Conservation (phyloP, 2,888 invertebrate species). For the Oscheius sp. region DNA sequence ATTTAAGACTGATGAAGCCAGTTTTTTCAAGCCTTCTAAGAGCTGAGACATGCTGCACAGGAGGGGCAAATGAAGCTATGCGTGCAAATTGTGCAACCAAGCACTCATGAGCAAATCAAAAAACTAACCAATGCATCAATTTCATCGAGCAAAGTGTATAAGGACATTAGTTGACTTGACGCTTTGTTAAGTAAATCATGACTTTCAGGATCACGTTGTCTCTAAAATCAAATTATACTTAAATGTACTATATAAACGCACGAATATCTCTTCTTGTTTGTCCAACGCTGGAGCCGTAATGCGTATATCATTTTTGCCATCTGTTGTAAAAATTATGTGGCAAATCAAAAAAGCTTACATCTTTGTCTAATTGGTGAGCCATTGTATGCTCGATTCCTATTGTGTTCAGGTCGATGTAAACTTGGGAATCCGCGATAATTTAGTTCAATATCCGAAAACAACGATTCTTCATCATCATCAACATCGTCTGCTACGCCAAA, state of each 20-base stretch:
- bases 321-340: background rate
- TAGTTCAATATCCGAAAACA: background rate
- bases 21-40: background rate
- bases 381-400: background rate
- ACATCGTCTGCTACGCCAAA: background rate
- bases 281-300: background rate
- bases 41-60: background rate
- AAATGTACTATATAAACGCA: background rate
- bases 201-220: slow-evolving; percentile 4
- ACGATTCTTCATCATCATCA: slow-evolving; percentile 10
- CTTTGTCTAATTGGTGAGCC: slow-evolving; percentile 5
- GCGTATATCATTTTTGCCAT: background rate
- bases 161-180: background rate
- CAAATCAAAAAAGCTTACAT: background rate
- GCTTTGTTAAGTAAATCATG: slow-evolving; percentile 9
- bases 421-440: background rate
- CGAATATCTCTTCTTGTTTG: background rate
- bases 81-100: background rate
- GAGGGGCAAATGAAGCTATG: background rate
- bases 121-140: background rate
- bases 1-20: background rate
- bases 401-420: background rate
- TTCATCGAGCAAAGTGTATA: background rate
- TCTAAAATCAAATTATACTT: background rate
- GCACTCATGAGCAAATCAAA: background rate